Evolutionary conservation across 2,888 invertebrate species (phyloP), one percentile per base, ranked within the genome.

Genomic region (Heteromyza rotundicornis): DNA sequence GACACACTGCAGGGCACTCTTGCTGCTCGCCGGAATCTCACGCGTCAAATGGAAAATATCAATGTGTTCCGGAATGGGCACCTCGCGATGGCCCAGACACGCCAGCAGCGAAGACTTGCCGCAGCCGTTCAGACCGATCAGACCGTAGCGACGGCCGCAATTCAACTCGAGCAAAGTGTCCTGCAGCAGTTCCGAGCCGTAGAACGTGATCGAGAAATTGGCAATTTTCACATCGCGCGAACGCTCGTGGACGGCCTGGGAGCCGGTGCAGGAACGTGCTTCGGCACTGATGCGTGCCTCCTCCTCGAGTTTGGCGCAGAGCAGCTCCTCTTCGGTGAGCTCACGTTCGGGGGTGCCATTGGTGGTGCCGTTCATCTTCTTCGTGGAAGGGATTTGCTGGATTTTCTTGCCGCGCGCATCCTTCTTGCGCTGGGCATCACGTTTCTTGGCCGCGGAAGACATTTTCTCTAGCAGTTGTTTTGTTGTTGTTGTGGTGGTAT

Each of bases 401-500:
- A 86, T 84, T 72, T 84, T 84, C 69, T 82, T 81, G 67, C 80
- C 87, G 70, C 92, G 88, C 58, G 95, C 94, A 70, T 96, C 97
- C 82, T 98, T 99, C 85, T 98, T 99, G 84, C 96, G 95, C 80
- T 95, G 95, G 80, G 95, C 96, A 82, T 97, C 92, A 81, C 96
- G 95, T 88, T 99, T 98, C 85, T 99, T 98, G 35, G 97, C 91
- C 85, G 98, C 98, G 76, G 99, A 99, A 82, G 99, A 98, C 99
- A 99, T 99, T 40, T 40, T 27, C 14, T 14, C 10, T 14, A 3
- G n/a, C 14, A 14, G n/a, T 40, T 40, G 27, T 27, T 27, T n/a
- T n/a, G n/a, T n/a, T n/a, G n/a, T n/a, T n/a, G n/a, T n/a, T n/a
- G n/a, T n/a, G n/a, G n/a, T n/a, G n/a, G n/a, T n/a, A n/a, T n/a